These are phyloP conservation scores for Ranitomeya variabilis DNA, from an alignment of 2,113 vertebrate species.

Conservation along the genomic window DNA sequence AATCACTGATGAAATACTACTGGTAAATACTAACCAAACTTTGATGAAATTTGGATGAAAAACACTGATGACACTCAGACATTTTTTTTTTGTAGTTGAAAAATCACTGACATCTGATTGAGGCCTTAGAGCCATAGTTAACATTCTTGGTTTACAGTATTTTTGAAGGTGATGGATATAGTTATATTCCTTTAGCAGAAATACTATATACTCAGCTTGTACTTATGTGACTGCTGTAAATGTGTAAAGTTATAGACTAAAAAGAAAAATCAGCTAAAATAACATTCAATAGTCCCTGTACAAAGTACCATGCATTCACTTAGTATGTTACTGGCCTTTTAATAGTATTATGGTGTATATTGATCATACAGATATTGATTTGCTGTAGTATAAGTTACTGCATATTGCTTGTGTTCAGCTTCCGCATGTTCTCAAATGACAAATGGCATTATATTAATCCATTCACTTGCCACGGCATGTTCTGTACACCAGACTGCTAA, in stretches of 20 bases:
- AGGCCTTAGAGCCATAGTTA: no score
- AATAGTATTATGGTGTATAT: constrained; percentile 38
- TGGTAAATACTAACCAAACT: no score
- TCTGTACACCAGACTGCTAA: neutral
- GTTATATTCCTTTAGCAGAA: neutral
- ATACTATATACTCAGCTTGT: neutral
- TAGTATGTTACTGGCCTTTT: constrained; percentile 29
- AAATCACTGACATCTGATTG: no score
- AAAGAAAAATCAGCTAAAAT: neutral
- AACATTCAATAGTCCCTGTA: neutral
- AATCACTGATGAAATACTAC: no score
- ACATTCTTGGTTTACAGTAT: no score
- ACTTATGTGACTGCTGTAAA: neutral
- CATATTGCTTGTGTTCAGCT: constrained; percentile 32
- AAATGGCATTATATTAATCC: constrained; percentile 23
- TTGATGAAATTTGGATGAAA: no score
- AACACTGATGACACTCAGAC: no score
- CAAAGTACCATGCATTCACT: constrained; percentile 4
- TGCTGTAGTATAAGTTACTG: constrained; percentile 40
- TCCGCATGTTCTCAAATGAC: constrained; percentile 5
- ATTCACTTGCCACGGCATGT: neutral
- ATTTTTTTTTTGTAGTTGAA: no score
- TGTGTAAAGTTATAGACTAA: neutral
- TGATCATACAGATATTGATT: constrained; percentile 45
- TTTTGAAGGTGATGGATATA: no score